These are phyloP conservation scores for Lutra lutra DNA, from an alignment of 2,797 vertebrate genomes.

Conservation along the genomic window DNA sequence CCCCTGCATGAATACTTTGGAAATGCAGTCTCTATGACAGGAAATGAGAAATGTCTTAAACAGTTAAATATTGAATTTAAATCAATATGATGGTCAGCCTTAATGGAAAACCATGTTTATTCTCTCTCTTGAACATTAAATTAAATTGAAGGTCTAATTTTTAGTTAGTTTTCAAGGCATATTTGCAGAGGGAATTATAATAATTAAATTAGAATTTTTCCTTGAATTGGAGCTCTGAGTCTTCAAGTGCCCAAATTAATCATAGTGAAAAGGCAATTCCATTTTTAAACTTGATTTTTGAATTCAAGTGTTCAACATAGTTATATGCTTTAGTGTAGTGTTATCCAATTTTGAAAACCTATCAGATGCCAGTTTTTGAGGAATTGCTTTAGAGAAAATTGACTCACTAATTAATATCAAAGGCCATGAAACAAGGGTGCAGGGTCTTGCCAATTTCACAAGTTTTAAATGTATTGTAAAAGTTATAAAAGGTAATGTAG, in stretches of 20 bases:
- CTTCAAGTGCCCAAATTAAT: not conserved
- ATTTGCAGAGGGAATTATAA: conserved; percentile 22
- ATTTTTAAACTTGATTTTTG: not conserved
- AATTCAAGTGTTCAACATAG: not conserved
- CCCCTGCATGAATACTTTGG: not conserved
- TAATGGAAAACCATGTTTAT: not conserved
- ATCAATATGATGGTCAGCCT: not conserved
- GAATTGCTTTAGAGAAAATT: not conserved
- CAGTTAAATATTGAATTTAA: conserved; percentile 30
- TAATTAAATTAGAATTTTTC: conserved; percentile 45
- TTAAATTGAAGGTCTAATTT: conserved; percentile 54
- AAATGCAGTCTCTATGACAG: not conserved
- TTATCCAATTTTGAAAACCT: not conserved
- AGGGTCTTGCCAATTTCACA: not conserved
- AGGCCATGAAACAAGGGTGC: not conserved
- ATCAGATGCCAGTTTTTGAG: not conserved
- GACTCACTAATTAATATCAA: not conserved
- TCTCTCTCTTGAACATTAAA: conserved; percentile 17
- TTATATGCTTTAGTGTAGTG: not conserved
- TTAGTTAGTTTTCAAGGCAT: not conserved
- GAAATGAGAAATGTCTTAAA: conserved; percentile 25
- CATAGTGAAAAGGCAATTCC: not conserved
- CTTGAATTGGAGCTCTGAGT: not conserved
- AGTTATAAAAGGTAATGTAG: not conserved
- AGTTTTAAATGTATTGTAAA: not conserved